Evolutionary conservation across 2,888 invertebrate genomes (phyloP).

Genomic region (Steinernema hermaphroditum): DNA sequence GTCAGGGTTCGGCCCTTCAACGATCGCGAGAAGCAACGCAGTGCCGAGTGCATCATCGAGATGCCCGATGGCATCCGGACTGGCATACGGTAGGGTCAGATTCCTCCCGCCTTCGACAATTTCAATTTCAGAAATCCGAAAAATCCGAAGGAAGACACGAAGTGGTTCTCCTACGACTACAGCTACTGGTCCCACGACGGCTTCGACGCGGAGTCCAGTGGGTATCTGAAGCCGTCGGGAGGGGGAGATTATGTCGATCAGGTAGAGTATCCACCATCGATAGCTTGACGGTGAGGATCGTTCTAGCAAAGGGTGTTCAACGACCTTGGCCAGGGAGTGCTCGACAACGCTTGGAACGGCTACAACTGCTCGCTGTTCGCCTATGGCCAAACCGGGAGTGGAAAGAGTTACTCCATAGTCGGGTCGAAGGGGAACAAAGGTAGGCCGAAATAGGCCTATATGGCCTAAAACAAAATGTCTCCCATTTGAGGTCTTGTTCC

Average conservation of each 20-base stretch:
- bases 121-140: slow-evolving; percentile 69
- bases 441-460: not conserved
- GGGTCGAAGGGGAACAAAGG: slow-evolving; percentile 71
- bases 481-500: slow-evolving; percentile 71
- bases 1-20: slow-evolving; percentile 72
- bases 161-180: slow-evolving; percentile 71
- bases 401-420: slow-evolving; percentile 72
- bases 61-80: slow-evolving; percentile 68
- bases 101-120: not conserved
- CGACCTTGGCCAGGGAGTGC: slow-evolving; percentile 71
- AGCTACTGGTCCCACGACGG: slow-evolving; percentile 73
- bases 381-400: slow-evolving; percentile 72
- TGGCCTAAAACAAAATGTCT: slow-evolving; percentile 6
- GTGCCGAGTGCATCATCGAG: slow-evolving; percentile 69
- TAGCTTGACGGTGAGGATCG: slow-evolving; percentile 1
- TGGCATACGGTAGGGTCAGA: slow-evolving; percentile 59
- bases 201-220: slow-evolving; percentile 68
- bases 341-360: slow-evolving; percentile 72
- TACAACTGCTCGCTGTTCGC: slow-evolving; percentile 72
- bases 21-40: slow-evolving; percentile 70
- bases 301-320: slow-evolving; percentile 70
- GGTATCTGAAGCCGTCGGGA: slow-evolving; percentile 67
- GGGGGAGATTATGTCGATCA: slow-evolving; percentile 71
- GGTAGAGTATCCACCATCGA: slow-evolving; percentile 60
- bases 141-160: slow-evolving; percentile 66